A percentile compares a stretch with the other conserved stretches of the same genome.
Conservation (phyloP, 2,888 invertebrate genomes). For the Spialia ferax region DNA sequence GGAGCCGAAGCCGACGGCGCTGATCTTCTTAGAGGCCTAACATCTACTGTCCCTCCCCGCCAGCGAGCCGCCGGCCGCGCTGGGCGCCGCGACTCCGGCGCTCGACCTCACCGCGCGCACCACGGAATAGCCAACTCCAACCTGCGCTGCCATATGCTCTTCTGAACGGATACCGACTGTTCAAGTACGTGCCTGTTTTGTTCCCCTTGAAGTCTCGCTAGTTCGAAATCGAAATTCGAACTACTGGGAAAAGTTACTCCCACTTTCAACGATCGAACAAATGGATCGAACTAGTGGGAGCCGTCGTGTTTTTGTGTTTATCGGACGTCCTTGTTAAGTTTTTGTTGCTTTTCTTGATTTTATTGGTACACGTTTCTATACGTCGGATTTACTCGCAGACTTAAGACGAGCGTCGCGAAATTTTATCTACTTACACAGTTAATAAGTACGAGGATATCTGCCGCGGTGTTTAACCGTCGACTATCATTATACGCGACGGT, state of each 20-base stretch:
- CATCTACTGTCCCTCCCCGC: conserved; percentile 96
- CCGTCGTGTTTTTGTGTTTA: not conserved
- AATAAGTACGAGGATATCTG: too few species aligned
- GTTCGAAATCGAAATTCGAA: too few species aligned
- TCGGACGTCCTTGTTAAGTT: too few species aligned
- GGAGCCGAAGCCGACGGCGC: conserved; percentile 96
- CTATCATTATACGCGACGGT: not conserved
- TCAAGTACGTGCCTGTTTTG: conserved; percentile 19
- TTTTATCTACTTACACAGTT: too few species aligned
- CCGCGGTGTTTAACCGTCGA: not conserved
- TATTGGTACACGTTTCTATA: too few species aligned
- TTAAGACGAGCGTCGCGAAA: not conserved
- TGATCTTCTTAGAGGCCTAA: conserved; percentile 97
- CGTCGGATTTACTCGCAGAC: not conserved
- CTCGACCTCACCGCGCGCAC: conserved; percentile 88
- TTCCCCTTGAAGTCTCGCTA: too few species aligned
- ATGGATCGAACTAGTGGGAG: too few species aligned
- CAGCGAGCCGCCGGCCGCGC: conserved; percentile 91
- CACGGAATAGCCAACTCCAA: conserved; percentile 87
- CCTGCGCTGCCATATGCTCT: conserved; percentile 87
- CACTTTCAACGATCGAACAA: too few species aligned
- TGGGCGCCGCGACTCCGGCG: conserved; percentile 87
- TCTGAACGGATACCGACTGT: conserved; percentile 60
- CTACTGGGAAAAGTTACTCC: too few species aligned
- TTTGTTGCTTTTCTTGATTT: too few species aligned